Percentiles rank a stretch among this genome's conserved stretches.
These are phyloP conservation scores for Rhinolophus ferrumequinum DNA, from an alignment of 2,113 vertebrate species.

Conservation along the genomic window DNA sequence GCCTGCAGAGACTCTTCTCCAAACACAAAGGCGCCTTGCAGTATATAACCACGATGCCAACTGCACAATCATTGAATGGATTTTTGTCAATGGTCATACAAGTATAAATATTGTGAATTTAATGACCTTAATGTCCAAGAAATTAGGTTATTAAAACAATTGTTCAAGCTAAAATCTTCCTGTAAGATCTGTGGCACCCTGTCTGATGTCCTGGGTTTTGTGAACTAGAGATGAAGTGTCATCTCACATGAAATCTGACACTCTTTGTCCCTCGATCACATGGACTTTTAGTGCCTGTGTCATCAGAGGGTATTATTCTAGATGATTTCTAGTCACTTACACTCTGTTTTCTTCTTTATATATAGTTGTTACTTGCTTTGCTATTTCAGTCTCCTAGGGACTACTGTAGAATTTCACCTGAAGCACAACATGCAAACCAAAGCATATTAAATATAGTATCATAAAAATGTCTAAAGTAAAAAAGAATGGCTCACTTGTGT, in stretches of 20 bases:
- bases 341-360: background rate
- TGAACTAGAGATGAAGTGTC: background rate
- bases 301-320: background rate
- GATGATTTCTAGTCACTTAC: background rate
- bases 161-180: background rate
- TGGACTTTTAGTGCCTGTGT: background rate
- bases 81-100: background rate
- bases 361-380: background rate
- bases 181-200: background rate
- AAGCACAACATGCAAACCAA: background rate
- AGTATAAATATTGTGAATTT: background rate
- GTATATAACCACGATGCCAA: background rate
- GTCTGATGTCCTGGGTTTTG: background rate
- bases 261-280: background rate
- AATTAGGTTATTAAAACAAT: background rate
- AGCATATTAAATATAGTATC: background rate
- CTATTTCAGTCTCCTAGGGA: background rate
- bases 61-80: background rate
- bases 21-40: background rate
- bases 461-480: background rate
- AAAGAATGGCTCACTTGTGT: background rate
- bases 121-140: background rate
- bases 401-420: background rate
- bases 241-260: background rate
- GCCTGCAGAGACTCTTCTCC: background rate